Base-by-base conservation (phyloP, 2,888 invertebrate species). In the Bedellia somnulentella region DNA sequence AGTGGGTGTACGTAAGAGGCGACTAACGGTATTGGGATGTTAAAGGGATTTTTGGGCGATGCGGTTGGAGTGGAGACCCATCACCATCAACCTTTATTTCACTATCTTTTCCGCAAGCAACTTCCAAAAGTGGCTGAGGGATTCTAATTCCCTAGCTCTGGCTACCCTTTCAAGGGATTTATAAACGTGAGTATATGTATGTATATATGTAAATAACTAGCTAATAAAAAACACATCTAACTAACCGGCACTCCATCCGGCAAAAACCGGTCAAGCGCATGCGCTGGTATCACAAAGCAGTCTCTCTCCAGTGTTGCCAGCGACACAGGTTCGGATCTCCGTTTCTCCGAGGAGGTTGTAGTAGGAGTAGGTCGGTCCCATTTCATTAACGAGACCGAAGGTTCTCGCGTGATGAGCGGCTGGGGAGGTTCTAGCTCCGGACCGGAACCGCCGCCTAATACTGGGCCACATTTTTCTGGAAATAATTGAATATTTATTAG, bases 241-340 rank as follows among this genome's bases (percentile, higher is more conserved):
- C 59, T 48, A 44, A 93, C 90, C 63, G 91, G 90, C 38, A 93
- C 89, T 48, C 93, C 93, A 41, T 89, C 91, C 38, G 93, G 93
- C 47, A 93, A 79, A 70, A 93, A 93, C 45, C 92, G 80, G 57
- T 89, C 87, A 46, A 93, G 79, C 55, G 89, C 89, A 46, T 92
- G 90, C 29, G 92, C 87, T 5, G 93, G 93, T 60, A 93, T 93
- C 57, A 93, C 93, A 71, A 93, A 93, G 67, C 93, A 93, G 76
- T 93, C 93, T 49, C 88, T 81, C 66, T 92, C 90, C 47, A 92
- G 77, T 28, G 87, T 88, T 28, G 90, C 86, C 46, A 93, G 75
- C 3, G 89, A 88, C 36, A 87, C 84, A 23, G 88, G 87, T 54
- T 87, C 86, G 28, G 83, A 57, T 32, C 71, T 79, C 27, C 64